Evolutionary conservation across 1,140 invertebrate genomes (phyloP).

Genomic region (Bombus haemorrhoidalis): DNA sequence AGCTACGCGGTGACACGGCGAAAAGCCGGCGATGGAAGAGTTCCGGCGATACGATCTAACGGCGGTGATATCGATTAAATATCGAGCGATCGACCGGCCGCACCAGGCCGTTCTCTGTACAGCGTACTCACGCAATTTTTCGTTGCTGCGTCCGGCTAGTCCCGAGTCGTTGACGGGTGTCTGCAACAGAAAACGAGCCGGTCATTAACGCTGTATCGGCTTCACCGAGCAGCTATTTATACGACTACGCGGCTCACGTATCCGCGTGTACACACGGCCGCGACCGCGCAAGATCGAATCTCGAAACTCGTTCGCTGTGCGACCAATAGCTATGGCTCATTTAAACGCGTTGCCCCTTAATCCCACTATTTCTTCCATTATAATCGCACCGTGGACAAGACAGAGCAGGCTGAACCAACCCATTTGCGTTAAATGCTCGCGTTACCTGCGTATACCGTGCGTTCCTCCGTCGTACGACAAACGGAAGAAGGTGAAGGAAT

Average conservation of each 20-base stretch:
- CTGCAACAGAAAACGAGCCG: constrained; percentile 60
- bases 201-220: constrained; percentile 46
- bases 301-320: constrained; percentile 35
- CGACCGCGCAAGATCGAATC: constrained; percentile 51
- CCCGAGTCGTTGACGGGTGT: constrained; percentile 50
- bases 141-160: constrained; percentile 35
- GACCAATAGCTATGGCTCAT: constrained; percentile 40
- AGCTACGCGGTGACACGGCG: constrained; percentile 29
- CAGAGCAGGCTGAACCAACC: constrained; percentile 18
- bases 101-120: neutral
- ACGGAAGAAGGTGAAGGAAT: constrained; percentile 15
- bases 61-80: constrained; percentile 54
- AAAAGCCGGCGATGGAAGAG: constrained; percentile 20
- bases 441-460: constrained; percentile 36
- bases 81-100: constrained; percentile 27
- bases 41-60: constrained; percentile 31
- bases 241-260: neutral
- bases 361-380: constrained; percentile 60
- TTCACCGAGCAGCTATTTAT: constrained; percentile 34
- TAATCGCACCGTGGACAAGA: constrained; percentile 35
- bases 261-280: neutral
- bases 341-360: constrained; percentile 56
- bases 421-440: constrained; percentile 52
- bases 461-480: neutral
- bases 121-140: constrained; percentile 66